Evolutionary conservation across 2,113 vertebrate genomes (phyloP), one percentile per base, ranked within the genome.

Genomic region (Hippocampus guttulatus): DNA sequence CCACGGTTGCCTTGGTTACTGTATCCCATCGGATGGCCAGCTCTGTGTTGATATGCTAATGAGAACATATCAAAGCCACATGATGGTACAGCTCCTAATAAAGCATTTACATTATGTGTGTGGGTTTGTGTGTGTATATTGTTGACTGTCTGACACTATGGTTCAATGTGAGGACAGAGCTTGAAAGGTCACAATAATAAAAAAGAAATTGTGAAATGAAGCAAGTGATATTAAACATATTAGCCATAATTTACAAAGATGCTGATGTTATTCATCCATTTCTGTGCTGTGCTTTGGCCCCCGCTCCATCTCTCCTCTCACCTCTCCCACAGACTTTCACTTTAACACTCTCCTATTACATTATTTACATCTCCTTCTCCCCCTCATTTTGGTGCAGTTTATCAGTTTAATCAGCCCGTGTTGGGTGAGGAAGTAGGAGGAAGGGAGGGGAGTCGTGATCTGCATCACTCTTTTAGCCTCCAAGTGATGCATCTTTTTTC

Each of bases 41-140:
- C 81, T 81, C 64, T 49, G 76, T 74, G 86, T 84, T 85, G 80
- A 81, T 88, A 86, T 90, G 84, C 83, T 88, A 88, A 89, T 89
- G 84, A 87, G 75, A 76, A 70, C 33, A 76, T 68, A 80, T 87
- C 84, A 88, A 87, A 87, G 82, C 57, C 68, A 67, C 10, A 57
- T 77, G 71, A 64, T 2, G 51, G 45, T 18, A 66, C 27, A 1
- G 47, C 40, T 66, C 69, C 67, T 49, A 68, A 73, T 83, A 33
- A 61, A 38, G 55, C 54, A 64, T 45, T 2, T 27, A 1, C 49
- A 6, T 38, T 5, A 1, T 5, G 33, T 38, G 33, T 45, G 43
- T 45, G 43, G 43, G 41, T 54, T 21, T 43, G 15, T 38, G 65
- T 43, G 14, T 20, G 66, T 66, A 75, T 67, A 68, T 69, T 62